Conservation (phyloP, 2,113 vertebrate species). For the Saccopteryx bilineata region DNA sequence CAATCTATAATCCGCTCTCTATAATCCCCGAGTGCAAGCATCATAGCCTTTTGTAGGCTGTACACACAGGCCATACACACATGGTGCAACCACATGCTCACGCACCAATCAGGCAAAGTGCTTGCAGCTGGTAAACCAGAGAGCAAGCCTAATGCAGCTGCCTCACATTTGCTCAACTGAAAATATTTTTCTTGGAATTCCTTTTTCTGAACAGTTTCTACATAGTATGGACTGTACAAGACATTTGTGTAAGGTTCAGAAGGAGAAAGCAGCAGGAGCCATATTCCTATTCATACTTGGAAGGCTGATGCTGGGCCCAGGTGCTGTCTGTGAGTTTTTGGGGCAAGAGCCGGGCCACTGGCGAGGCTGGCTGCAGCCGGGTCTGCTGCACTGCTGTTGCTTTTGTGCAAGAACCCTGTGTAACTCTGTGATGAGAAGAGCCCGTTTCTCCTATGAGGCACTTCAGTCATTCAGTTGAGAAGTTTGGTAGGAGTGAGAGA, state of each 20-base stretch:
- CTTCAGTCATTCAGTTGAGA: neutral
- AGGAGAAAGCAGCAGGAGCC: neutral
- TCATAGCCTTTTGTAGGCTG: too few relatives aligned
- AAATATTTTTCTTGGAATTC: neutral
- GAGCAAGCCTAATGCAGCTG: too few relatives aligned
- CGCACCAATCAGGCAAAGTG: too few relatives aligned
- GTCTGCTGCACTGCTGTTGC: too few relatives aligned
- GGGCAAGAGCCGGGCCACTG: neutral
- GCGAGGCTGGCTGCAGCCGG: too few relatives aligned
- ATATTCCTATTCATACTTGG: neutral
- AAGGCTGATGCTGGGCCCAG: neutral
- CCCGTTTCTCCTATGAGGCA: neutral
- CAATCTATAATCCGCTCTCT: too few relatives aligned
- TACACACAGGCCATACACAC: too few relatives aligned
- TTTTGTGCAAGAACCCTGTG: neutral
- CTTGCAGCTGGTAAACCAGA: too few relatives aligned
- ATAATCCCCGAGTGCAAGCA: too few relatives aligned
- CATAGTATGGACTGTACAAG: neutral
- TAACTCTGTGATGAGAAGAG: neutral
- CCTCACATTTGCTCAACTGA: neutral
- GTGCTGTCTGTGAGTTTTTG: accelerated
- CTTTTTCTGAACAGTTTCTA: neutral
- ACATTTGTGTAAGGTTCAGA: neutral
- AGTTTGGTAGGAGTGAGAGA: neutral
- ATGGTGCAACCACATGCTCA: too few relatives aligned